Evolutionary conservation across 2,888 invertebrate genomes (phyloP), one percentile per base, ranked within the genome.

Genomic region (Homarus gammarus): DNA sequence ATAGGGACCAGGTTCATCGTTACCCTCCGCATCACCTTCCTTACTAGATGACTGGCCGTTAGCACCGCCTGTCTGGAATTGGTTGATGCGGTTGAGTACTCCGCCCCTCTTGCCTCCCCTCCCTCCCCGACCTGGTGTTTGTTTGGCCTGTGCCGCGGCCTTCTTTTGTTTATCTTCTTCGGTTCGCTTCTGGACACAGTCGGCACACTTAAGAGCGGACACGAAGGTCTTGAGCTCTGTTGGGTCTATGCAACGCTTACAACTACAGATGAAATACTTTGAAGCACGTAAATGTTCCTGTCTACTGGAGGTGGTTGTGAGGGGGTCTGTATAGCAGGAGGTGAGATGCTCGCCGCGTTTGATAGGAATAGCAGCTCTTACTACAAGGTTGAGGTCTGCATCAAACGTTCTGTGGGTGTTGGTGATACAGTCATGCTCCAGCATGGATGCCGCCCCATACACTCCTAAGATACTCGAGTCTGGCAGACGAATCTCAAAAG

Each of bases 321-420:
- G 77, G 33, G 90, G 56, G 49, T 92, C 91, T 2, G 92, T 92
- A 77, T 92, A 92, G 68, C 91, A 90, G 10, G 92, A 91, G 27
- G 85, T 90, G 61, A 92, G 85, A 72, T 90, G 91, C 40, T 88
- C 64, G 0, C 91, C 92, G 27, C 90, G 49, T 56, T 88, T 88
- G 78, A 92, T 90, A 6, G 82, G 82, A 6, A 92, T 68, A 1
- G 92, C 90, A 15, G 92, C 90, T 22, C 92, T 84, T 15, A 91
- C 91, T 3, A 90, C 90, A 15, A 92, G 84, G 78, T 90, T 90
- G 8, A 90, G 82, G 49, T 91, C 92, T 8, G 90, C 91, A 56
- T 92, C 92, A 56, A 92, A 92, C 2, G 88, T 89, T 18, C 91
- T 84, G 56, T 91, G 90, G 8, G 92, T 92, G 84, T 92, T 92